A percentile compares a stretch with the other conserved stretches of the same genome.
phyloP scores from a whole-genome alignment of 2,113 vertebrate species.

The Halichoerus grypus region DNA sequence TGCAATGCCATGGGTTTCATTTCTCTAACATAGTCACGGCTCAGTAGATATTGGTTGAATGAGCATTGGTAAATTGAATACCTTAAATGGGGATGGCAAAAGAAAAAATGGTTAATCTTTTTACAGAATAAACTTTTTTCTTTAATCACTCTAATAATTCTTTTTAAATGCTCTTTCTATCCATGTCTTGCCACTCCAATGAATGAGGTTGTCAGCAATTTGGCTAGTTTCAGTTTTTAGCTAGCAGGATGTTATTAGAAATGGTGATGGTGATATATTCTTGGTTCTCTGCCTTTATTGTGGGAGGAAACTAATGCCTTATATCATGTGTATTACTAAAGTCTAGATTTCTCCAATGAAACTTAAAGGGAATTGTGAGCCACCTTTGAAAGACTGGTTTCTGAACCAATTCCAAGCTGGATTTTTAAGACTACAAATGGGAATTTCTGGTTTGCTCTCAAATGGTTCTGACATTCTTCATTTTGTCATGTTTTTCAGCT shows the following conservation, averaged over 20 bases:
- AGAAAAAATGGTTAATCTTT: conserved; percentile 18
- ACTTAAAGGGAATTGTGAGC: not conserved
- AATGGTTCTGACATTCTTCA: conserved; percentile 30
- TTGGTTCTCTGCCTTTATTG: not conserved
- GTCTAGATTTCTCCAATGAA: conserved; percentile 46
- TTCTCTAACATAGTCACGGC: not conserved
- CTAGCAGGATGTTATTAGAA: conserved; percentile 22
- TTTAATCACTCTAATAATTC: not conserved
- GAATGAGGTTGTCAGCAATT: not conserved
- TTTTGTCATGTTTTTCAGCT: conserved; percentile 66
- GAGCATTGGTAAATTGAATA: not conserved
- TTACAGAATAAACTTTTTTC: conserved; percentile 28
- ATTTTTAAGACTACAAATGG: conserved; percentile 48
- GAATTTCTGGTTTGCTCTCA: conserved; percentile 59
- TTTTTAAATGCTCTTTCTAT: conserved; percentile 10
- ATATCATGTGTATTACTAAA: not conserved
- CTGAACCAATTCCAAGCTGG: not conserved
- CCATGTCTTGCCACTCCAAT: not conserved
- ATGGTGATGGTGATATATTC: not conserved
- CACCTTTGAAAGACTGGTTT: conserved; percentile 38
- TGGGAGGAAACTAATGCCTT: conserved; percentile 10
- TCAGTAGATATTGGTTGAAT: conserved; percentile 52
- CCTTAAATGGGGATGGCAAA: not conserved
- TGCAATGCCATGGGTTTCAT: not conserved
- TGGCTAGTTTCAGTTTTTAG: conserved; percentile 31